These are phyloP conservation scores for Pogonus chalceus DNA, from an alignment of 1,140 invertebrate species.

Conservation along the genomic window DNA sequence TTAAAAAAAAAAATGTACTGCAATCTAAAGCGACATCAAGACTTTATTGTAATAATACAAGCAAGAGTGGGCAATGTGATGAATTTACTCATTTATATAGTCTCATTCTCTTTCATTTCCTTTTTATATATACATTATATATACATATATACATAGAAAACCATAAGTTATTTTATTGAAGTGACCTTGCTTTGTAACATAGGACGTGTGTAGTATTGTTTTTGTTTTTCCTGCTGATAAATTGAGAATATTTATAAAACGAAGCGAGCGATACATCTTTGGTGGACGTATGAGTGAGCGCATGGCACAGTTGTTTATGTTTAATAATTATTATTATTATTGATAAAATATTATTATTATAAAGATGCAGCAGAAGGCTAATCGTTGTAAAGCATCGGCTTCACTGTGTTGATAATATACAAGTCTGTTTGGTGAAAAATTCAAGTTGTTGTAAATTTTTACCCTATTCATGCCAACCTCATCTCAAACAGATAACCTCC, in stretches of 20 bases:
- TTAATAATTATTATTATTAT: background rate
- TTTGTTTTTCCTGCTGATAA: constrained; percentile 17
- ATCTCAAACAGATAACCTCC: no score
- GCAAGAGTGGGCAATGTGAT: background rate
- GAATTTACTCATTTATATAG: background rate
- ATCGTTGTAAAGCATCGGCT: constrained; percentile 5
- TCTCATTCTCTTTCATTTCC: background rate
- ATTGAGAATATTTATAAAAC: background rate
- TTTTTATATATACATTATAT: constrained; percentile 16
- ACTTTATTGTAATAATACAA: background rate
- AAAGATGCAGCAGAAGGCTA: constrained; percentile 2
- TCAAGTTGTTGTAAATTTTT: background rate
- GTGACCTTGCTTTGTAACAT: constrained; percentile 35
- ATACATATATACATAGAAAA: constrained; percentile 24
- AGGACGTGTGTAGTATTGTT: constrained; percentile 21
- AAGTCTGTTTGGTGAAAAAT: constrained; percentile 7
- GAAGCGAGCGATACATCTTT: background rate
- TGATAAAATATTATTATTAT: constrained; percentile 7
- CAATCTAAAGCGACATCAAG: background rate
- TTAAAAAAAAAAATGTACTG: no score
- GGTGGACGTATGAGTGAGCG: background rate
- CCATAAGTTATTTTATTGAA: constrained; percentile 32
- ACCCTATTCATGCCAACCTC: no score
- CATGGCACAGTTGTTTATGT: constrained; percentile 1
- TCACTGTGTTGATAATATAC: constrained; percentile 7